These are phyloP conservation scores for Mormyrus lacerda DNA, from an alignment of 2,113 vertebrate species.

Conservation along the genomic window DNA sequence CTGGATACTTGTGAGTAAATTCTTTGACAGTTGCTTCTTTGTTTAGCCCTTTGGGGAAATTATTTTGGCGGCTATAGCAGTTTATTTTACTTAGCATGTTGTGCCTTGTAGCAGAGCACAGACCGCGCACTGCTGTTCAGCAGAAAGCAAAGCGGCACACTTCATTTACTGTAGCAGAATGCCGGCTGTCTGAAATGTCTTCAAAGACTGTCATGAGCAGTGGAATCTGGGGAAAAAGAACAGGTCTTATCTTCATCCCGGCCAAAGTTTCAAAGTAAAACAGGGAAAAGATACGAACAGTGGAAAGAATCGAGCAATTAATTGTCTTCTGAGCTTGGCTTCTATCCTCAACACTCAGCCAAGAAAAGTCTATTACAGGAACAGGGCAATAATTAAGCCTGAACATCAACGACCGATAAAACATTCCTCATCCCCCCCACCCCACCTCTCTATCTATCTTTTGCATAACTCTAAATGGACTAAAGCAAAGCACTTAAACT, in stretches of 20 bases:
- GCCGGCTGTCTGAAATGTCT: background rate
- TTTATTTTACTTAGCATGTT: background rate
- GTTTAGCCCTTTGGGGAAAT: constrained; percentile 1
- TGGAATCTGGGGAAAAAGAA: background rate
- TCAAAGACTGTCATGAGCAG: background rate
- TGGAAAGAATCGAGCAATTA: constrained; percentile 68
- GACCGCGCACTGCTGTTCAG: background rate
- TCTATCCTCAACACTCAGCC: constrained; percentile 64
- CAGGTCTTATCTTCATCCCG: constrained; percentile 9
- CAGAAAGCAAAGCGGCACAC: background rate
- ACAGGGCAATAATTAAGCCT: constrained; percentile 64
- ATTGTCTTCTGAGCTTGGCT: constrained; percentile 65
- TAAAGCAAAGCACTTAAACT: constrained; percentile 4
- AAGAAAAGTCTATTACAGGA: constrained; percentile 63
- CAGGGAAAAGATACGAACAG: constrained; percentile 26
- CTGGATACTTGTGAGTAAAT: background rate
- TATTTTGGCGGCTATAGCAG: background rate
- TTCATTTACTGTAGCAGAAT: background rate
- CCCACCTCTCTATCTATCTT: constrained; percentile 35
- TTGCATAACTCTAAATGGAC: constrained; percentile 10
- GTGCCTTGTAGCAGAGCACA: background rate
- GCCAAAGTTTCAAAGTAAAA: constrained; percentile 3
- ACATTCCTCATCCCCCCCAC: constrained; percentile 40
- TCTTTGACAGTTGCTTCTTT: constrained; percentile 5
- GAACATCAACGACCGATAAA: constrained; percentile 64